These are phyloP conservation scores for Sebastes diaconus DNA, from an alignment of 2,797 vertebrate genomes.

Conservation along the genomic window DNA sequence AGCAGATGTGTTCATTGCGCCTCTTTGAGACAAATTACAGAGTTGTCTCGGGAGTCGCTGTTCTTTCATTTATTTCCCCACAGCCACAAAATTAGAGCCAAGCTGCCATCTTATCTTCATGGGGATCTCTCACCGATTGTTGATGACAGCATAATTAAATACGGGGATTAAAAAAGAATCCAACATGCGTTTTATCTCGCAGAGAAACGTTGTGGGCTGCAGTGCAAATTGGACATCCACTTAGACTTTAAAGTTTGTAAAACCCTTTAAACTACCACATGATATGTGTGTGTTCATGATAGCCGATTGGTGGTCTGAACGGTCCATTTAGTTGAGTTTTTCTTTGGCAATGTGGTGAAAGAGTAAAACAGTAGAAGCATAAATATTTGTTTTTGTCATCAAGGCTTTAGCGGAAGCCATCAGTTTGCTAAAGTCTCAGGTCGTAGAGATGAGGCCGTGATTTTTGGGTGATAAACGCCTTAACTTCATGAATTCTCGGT, in stretches of 20 bases:
- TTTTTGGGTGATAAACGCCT: not conserved
- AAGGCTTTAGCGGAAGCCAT: not conserved
- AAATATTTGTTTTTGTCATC: conserved; percentile 23
- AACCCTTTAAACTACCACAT: conserved; percentile 19
- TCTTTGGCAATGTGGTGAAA: conserved; percentile 15
- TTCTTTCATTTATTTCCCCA: conserved; percentile 60
- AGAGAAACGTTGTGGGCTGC: conserved; percentile 25
- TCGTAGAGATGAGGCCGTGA: not conserved
- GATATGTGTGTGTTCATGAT: conserved; percentile 14
- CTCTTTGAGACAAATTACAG: conserved; percentile 61
- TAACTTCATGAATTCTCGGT: not conserved
- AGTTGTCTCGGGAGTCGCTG: conserved; percentile 44
- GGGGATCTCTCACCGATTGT: conserved; percentile 36
- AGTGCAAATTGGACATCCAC: conserved; percentile 36
- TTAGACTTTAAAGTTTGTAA: conserved; percentile 21
- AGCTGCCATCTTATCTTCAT: conserved; percentile 47
- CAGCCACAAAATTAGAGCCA: conserved; percentile 52
- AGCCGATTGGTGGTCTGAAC: conserved; percentile 24
- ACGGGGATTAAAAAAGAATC: conserved; percentile 28
- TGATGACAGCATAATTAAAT: conserved; percentile 68
- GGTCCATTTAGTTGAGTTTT: conserved; percentile 25
- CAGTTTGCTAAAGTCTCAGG: not conserved
- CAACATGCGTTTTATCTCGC: conserved; percentile 28
- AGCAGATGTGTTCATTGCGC: conserved; percentile 52
- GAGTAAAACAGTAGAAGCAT: conserved; percentile 8